Evolutionary conservation across 2,888 invertebrate species (phyloP).

Genomic region (Iselma pallidipennis): DNA sequence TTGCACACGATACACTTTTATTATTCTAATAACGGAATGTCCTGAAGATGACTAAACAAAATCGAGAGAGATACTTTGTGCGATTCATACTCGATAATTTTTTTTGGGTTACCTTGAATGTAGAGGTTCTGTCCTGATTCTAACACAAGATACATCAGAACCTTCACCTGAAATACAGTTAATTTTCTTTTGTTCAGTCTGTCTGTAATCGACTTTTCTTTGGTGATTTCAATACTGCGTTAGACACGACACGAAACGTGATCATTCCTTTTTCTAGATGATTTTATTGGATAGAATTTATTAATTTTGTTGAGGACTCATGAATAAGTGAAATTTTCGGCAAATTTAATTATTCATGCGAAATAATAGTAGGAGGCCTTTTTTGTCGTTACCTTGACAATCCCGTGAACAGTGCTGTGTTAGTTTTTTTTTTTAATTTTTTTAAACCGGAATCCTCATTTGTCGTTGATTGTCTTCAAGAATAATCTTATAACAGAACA

Average conservation of each 20-base stretch:
- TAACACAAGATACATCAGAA: background rate
- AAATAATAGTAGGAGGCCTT: background rate
- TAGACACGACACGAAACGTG: background rate
- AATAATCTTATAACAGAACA: background rate
- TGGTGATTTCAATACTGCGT: background rate
- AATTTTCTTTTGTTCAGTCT: background rate
- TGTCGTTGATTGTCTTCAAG: background rate
- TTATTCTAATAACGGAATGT: background rate
- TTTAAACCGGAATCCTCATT: background rate
- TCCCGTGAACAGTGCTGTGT: background rate
- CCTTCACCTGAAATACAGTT: background rate
- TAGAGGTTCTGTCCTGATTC: background rate
- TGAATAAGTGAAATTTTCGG: conserved; percentile 2
- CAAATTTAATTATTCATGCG: background rate
- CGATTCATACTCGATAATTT: too few relatives aligned
- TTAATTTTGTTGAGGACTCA: too few relatives aligned
- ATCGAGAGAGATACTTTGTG: too few relatives aligned
- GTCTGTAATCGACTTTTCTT: too few relatives aligned
- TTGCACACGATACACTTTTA: background rate
- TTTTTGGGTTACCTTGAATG: conserved; percentile 1
- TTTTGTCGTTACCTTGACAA: background rate
- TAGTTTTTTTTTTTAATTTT: too few relatives aligned
- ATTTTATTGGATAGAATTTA: background rate
- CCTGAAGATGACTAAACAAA: conserved; percentile 1
- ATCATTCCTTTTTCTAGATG: background rate